These are phyloP conservation scores for Montipora capitata DNA, from an alignment of 92 coral and sea anemone genomes.

Conservation along the genomic window DNA sequence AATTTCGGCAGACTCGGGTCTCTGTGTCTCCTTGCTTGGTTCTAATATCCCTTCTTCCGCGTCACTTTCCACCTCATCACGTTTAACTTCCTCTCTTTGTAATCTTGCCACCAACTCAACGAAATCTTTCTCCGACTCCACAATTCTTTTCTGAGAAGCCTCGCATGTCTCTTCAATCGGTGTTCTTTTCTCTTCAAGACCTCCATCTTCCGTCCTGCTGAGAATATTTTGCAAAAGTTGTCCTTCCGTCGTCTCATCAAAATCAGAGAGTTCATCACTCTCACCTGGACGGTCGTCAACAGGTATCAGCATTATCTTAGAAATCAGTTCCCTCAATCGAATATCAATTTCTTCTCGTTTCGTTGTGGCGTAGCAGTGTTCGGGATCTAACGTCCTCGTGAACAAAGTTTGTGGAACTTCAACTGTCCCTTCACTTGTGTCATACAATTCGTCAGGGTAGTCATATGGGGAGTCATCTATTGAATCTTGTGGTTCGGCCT, in stretches of 20 bases:
- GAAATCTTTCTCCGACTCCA: constrained; percentile 57
- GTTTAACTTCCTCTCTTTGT: not conserved
- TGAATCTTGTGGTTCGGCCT: constrained; percentile 17
- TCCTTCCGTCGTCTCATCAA: constrained; percentile 25
- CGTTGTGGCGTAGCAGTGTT: not conserved
- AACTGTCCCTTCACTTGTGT: constrained; percentile 1
- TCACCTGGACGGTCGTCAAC: constrained; percentile 13
- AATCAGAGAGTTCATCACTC: constrained; percentile 3
- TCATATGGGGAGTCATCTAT: constrained; percentile 9
- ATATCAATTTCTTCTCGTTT: constrained; percentile 19
- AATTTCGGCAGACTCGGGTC: not conserved
- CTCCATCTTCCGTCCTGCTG: not conserved
- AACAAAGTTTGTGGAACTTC: not conserved
- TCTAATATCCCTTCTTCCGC: not conserved
- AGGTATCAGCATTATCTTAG: not conserved
- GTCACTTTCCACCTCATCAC: not conserved
- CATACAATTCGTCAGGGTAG: constrained; percentile 8
- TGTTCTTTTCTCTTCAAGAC: constrained; percentile 12
- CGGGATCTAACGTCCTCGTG: constrained; percentile 37
- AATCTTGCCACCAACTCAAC: constrained; percentile 49
- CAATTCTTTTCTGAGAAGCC: not conserved
- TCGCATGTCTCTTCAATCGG: constrained; percentile 42
- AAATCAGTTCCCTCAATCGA: constrained; percentile 20
- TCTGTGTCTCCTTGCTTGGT: not conserved
- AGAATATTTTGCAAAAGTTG: constrained; percentile 23